Base-by-base conservation (phyloP, 2,797 vertebrate species). In the Brotula barbata region DNA sequence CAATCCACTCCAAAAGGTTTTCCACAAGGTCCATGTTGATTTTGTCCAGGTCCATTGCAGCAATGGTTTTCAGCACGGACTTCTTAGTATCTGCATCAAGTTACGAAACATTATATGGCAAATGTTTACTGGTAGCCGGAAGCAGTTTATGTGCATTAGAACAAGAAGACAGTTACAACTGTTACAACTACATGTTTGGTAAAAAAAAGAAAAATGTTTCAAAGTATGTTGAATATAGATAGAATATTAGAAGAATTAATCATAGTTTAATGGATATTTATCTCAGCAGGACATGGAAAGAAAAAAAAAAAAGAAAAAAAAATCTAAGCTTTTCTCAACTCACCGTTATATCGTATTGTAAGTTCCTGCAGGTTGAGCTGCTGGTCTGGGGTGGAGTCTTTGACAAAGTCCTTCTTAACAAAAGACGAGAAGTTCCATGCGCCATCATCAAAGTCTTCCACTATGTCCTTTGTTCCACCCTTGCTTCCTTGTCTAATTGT, bases 1-100 rank as follows among this genome's bases (percentile, higher is more conserved):
- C 93, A 73, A 99, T 98, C 96, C 96, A 99, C 80, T 98, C 96
- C 70, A 99, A 78, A 51, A 99, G 83, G 58, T 87, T 92, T 83
- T 99, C 97, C 71, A 99, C 92, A 79, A 99, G 87, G 70, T 99
- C 96, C 89, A 98, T 92, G 83, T 99, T 99, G 70, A 99, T 94
- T 89, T 97, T 99, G 66, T 98, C 95, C 77, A 99, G 90, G 81
- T 99, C 96, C 94, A 98, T 95, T 20, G 87, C 51, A 69, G 93
- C 87, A 49, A 99, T 89, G 1, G 94, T 97, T 89, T 95, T 96
- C 77, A 99, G 75, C 63, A 95, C 96, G 52, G 94, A 78, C 68
- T 93, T 96, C 69, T 88, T 95, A 44, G 91, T 82, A 9, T 93
- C 97, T 99, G 49, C 31, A 64, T 5, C 3, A 10, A 36, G n/a